Base-by-base conservation (phyloP, 2,113 vertebrate species). In the Scalopus aquaticus region DNA sequence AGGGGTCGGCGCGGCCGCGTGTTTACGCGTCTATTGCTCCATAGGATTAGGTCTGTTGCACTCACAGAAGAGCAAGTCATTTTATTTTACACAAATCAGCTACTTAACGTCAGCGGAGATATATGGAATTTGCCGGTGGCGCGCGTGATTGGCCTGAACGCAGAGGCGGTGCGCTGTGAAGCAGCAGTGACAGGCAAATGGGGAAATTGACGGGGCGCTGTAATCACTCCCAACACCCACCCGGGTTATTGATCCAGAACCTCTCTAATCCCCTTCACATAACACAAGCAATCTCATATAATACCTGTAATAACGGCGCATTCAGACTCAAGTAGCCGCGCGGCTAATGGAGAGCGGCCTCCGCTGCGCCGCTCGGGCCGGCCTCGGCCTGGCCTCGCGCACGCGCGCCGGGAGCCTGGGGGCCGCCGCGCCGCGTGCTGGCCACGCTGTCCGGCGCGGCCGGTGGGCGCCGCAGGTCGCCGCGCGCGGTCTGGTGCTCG, bases 181-280 rank as follows among this genome's bases (percentile, higher is more conserved):
- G 98, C 98, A 98, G 97, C 98, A 97, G 97, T 98, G 98, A 98
- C 99, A 98, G 98, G 98, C 98, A 98, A 98, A 98, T 98, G 98
- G 99, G 98, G 98, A 98, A 99, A 99, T 99, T 99, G 99, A 99
- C 99, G 99, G 99, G 99, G 99, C 98, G 98, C 99, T 98, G 99
- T 99, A 99, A 99, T 99, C 98, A 99, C 98, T 98, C 98, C 99
- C 98, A 98, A 99, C 99, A 99, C 98, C 99, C 99, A 98, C 98
- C 98, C 98, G 98, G 99, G 99, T 99, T 99, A 99, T 99, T 99
- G 99, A 99, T 99, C 99, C 99, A 99, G 99, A 99, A 98, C 98
- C 99, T 98, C 98, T 98, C 97, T 99, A 99, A 99, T 99, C 99
- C 98, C 98, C 99, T 99, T 98, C 99, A 99, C 98, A 99, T 98